Evolutionary conservation across 2,888 invertebrate species (phyloP).

Genomic region (Acholoe squamosa): DNA sequence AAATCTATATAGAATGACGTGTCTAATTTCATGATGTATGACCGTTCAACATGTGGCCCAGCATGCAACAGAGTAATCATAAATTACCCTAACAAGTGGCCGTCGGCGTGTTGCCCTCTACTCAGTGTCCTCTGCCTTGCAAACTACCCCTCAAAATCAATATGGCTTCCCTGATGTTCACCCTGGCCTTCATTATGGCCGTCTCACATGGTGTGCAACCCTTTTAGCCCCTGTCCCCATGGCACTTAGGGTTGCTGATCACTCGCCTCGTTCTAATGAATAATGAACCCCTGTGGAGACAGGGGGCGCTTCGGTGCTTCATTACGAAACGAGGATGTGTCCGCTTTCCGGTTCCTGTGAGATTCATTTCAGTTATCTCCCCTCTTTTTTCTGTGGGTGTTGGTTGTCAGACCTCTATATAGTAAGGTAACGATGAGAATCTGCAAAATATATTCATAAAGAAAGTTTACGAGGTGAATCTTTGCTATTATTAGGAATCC

Average conservation of each 20-base stretch:
- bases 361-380: background rate
- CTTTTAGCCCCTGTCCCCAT: background rate
- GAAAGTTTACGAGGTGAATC: too few relatives aligned
- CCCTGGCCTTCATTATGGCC: background rate
- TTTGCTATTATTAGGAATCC: too few relatives aligned
- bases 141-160: slow-evolving; percentile 7
- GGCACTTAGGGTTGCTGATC: slow-evolving; percentile 12
- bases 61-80: background rate
- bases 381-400: too few relatives aligned
- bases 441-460: too few relatives aligned
- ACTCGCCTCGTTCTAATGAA: slow-evolving; percentile 2
- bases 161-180: background rate
- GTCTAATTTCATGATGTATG: background rate
- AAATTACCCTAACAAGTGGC: slow-evolving; percentile 11
- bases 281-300: slow-evolving; percentile 10
- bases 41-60: background rate
- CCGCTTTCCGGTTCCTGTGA: slow-evolving; percentile 4
- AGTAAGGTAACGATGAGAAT: too few relatives aligned
- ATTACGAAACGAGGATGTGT: slow-evolving; percentile 4
- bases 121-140: background rate
- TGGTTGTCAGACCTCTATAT: too few relatives aligned
- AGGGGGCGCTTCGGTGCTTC: slow-evolving; percentile 32
- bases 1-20: background rate
- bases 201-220: background rate
- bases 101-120: background rate